phyloP scores from a whole-genome alignment of 2,797 vertebrate species.

The Apogon talboti region DNA sequence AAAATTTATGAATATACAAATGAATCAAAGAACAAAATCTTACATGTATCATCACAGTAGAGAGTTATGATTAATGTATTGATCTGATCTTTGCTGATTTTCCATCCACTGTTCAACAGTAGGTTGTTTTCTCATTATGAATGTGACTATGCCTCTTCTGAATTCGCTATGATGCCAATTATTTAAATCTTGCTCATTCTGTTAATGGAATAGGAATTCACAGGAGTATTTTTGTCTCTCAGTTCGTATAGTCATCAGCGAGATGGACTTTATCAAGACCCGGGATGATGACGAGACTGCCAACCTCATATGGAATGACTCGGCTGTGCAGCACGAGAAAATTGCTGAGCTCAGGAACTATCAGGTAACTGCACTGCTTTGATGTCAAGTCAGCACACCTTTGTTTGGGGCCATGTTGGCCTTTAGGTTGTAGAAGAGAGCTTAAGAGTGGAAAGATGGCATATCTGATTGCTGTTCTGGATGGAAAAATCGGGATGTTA shows the following conservation, averaged over 20 bases:
- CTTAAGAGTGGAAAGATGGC: constrained; percentile 14
- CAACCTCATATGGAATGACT: constrained; percentile 98
- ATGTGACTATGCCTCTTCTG: background rate
- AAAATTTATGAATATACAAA: too few relatives aligned
- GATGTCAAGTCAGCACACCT: constrained; percentile 39
- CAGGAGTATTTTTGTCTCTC: constrained; percentile 31
- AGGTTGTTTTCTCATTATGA: constrained; percentile 16
- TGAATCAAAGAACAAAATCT: too few relatives aligned
- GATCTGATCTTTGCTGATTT: constrained; percentile 31
- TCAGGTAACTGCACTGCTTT: constrained; percentile 83
- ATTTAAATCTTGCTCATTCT: constrained; percentile 21
- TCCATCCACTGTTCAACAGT: background rate
- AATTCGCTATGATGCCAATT: background rate
- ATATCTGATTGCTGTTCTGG: constrained; percentile 21
- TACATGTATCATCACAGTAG: constrained; percentile 1
- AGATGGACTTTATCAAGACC: constrained; percentile 92
- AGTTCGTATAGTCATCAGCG: constrained; percentile 93
- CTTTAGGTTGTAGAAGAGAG: constrained; percentile 26
- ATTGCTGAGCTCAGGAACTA: constrained; percentile 98
- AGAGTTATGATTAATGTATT: constrained; percentile 50
- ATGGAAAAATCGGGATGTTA: constrained; percentile 26
- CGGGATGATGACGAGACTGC: constrained; percentile 96
- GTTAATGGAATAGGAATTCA: constrained; percentile 25
- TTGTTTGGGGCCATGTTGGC: background rate
- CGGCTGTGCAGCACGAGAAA: constrained; percentile 96